Conservation (phyloP, 2,797 vertebrate species). For the Buceros bicornis region DNA sequence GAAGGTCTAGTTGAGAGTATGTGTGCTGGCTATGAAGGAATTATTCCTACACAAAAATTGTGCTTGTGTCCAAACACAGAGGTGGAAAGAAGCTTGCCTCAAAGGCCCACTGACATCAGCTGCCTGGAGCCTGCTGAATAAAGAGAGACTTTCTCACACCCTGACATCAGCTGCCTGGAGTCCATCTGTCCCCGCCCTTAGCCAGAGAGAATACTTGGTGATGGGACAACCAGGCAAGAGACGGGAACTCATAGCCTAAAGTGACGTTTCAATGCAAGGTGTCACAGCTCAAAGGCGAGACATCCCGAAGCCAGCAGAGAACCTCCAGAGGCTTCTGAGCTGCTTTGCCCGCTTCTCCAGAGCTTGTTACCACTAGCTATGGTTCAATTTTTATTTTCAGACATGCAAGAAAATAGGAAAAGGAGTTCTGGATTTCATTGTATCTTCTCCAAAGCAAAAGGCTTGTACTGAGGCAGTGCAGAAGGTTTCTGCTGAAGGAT, state of each 20-base stretch:
- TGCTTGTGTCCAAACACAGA: background rate
- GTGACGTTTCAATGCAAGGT: background rate
- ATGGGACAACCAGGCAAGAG: accelerated
- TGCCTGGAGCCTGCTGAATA: background rate
- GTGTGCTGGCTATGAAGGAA: slow-evolving; percentile 7
- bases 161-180: background rate
- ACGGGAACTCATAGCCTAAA: background rate
- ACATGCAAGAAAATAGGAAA: background rate
- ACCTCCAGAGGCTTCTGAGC: background rate
- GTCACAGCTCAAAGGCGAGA: background rate
- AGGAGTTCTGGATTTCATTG: background rate
- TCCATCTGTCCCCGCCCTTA: background rate
- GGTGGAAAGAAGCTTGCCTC: slow-evolving; percentile 4
- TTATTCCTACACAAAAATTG: slow-evolving; percentile 3
- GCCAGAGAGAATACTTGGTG: background rate
- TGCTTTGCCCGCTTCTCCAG: background rate
- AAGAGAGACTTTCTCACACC: background rate
- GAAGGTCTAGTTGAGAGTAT: background rate
- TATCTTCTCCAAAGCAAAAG: background rate
- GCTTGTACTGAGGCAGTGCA: background rate
- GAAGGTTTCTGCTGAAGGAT: background rate
- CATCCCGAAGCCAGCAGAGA: background rate
- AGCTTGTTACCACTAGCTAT: background rate
- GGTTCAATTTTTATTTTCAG: background rate
- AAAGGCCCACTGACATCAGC: background rate